These are phyloP conservation scores for Cynopterus brachyotis DNA, from an alignment of 2,113 vertebrate species.

Conservation along the genomic window DNA sequence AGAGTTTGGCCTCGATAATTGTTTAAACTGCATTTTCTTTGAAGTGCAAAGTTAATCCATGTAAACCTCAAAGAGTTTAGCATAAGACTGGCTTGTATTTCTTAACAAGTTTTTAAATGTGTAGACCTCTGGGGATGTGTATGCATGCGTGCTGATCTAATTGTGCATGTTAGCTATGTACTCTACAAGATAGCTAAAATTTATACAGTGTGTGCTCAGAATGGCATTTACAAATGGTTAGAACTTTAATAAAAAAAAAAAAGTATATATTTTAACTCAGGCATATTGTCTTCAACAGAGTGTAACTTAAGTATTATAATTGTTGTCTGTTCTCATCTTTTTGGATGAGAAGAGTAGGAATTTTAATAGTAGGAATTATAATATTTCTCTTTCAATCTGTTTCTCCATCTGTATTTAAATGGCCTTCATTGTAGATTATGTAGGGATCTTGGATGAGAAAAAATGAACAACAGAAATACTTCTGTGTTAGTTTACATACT, in stretches of 20 bases:
- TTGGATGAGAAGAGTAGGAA: background rate
- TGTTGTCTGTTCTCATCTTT: background rate
- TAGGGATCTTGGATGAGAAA: conserved; percentile 37
- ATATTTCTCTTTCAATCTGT: conserved; percentile 28
- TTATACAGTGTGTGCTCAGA: conserved; percentile 43
- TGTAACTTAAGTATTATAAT: conserved; percentile 5
- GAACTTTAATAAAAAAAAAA: background rate
- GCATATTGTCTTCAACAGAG: conserved; percentile 16
- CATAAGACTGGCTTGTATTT: conserved; percentile 52
- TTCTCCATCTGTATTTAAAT: conserved; percentile 36
- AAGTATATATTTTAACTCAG: background rate
- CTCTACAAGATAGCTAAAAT: conserved; percentile 58
- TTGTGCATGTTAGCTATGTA: conserved; percentile 51
- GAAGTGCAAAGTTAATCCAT: conserved; percentile 49
- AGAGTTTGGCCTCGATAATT: background rate
- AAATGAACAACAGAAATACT: background rate
- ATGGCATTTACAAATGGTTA: conserved; percentile 44
- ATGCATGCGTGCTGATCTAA: conserved; percentile 59
- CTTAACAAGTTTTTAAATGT: conserved; percentile 69
- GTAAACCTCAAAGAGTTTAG: conserved; percentile 51
- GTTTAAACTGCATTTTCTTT: conserved; percentile 51
- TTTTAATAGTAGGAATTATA: background rate
- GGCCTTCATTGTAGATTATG: background rate
- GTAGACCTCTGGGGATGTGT: conserved; percentile 50
- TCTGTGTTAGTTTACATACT: background rate